Evolutionary conservation across 2,797 vertebrate species (phyloP).

Genomic region (Serranus cabrilla): DNA sequence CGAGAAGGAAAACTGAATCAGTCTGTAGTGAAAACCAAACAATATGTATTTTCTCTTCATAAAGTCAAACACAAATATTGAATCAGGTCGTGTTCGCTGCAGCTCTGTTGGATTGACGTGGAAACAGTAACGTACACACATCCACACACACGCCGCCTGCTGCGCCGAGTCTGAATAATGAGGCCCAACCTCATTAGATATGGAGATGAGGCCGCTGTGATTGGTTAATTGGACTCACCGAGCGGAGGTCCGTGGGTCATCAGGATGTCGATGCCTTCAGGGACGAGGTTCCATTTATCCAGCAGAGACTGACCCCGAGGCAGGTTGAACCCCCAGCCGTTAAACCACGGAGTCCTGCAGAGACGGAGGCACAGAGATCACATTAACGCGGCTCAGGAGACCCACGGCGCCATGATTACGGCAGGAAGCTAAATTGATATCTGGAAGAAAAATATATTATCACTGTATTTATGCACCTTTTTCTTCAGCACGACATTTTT

Average conservation of each 20-base stretch:
- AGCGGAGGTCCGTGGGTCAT: constrained; percentile 98
- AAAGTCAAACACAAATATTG: constrained; percentile 59
- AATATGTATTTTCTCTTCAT: constrained; percentile 44
- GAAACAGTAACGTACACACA: constrained; percentile 1
- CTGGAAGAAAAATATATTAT: constrained; percentile 1
- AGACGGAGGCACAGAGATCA: constrained; percentile 30
- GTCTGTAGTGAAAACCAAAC: constrained; percentile 38
- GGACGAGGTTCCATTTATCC: constrained; percentile 99
- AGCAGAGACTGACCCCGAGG: constrained; percentile 97
- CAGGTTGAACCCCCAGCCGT: constrained; percentile 99
- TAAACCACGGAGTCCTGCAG: constrained; percentile 98
- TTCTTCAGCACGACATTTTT: not conserved
- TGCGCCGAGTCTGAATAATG: constrained; percentile 60
- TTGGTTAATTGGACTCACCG: constrained; percentile 89
- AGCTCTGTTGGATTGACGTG: constrained; percentile 9
- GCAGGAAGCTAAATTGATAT: constrained; percentile 4
- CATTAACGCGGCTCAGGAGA: constrained; percentile 33
- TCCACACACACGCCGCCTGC: constrained; percentile 1
- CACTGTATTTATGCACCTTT: not conserved
- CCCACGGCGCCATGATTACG: not conserved
- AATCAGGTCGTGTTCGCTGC: constrained; percentile 32
- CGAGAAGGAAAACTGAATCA: constrained; percentile 63
- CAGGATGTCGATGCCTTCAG: constrained; percentile 97
- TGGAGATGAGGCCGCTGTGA: constrained; percentile 61
- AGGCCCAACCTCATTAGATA: constrained; percentile 50